Percentiles rank a stretch among this genome's conserved stretches.
These are phyloP conservation scores for Streptopelia turtur DNA, from an alignment of 2,797 vertebrate species.

Conservation along the genomic window DNA sequence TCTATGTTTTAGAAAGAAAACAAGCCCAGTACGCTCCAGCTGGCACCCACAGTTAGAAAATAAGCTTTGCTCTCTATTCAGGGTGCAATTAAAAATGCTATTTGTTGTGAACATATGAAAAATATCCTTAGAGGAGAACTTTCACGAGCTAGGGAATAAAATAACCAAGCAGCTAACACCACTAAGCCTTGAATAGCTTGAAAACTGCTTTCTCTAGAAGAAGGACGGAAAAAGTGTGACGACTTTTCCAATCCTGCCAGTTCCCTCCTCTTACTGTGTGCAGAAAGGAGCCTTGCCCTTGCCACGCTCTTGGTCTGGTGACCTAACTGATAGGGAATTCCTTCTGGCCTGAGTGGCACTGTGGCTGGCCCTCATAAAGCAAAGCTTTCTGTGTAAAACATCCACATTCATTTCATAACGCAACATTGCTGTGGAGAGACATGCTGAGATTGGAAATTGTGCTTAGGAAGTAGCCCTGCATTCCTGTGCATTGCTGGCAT, in stretches of 20 bases:
- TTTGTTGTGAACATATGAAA: background rate
- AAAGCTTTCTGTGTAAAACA: background rate
- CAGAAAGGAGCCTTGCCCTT: background rate
- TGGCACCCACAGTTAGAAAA: background rate
- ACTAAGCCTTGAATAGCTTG: background rate
- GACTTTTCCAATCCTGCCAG: background rate
- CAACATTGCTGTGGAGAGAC: background rate
- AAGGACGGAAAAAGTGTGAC: background rate
- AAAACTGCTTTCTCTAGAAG: background rate
- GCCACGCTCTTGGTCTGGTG: background rate
- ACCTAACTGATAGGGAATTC: background rate
- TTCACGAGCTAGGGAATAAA: background rate
- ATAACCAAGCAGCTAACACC: background rate
- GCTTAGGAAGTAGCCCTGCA: constrained; percentile 3
- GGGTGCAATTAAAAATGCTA: background rate
- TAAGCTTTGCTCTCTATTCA: background rate
- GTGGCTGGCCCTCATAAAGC: background rate
- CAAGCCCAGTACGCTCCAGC: background rate
- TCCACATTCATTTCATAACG: background rate
- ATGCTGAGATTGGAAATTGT: background rate
- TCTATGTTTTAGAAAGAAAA: background rate
- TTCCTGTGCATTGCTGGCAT: constrained; percentile 26
- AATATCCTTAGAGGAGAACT: background rate
- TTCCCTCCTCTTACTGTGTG: background rate
- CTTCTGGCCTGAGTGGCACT: background rate